Evolutionary conservation across 2,113 vertebrate species (phyloP).

Genomic region (Entosphenus tridentatus): DNA sequence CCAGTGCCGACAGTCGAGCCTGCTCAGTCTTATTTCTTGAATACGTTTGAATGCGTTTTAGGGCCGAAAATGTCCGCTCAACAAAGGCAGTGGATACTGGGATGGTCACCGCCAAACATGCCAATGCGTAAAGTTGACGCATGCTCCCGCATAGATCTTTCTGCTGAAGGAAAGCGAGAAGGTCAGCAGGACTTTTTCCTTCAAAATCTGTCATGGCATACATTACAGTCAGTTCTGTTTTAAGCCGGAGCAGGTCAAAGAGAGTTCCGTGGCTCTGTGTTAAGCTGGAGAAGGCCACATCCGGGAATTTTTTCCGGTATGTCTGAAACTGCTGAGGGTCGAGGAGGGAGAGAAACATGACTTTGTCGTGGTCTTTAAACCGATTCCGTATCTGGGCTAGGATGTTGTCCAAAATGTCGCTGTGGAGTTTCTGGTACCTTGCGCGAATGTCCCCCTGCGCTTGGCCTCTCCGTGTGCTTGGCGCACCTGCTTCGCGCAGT

Average conservation of each 20-base stretch:
- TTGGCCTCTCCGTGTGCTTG: no score
- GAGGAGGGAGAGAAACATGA: constrained; percentile 9
- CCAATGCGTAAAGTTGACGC: background rate
- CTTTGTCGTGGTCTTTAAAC: constrained; percentile 11
- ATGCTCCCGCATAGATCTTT: no score
- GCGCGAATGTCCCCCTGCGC: no score
- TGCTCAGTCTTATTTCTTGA: no score
- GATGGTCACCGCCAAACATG: constrained; percentile 8
- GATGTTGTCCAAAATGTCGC: constrained; percentile 11
- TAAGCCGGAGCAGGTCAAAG: constrained; percentile 8
- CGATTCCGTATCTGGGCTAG: constrained; percentile 9
- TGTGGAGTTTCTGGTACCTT: no score
- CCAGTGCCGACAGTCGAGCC: no score
- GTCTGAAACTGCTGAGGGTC: constrained; percentile 8
- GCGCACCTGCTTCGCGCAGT: no score
- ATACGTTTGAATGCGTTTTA: background rate
- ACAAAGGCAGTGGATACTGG: constrained; percentile 9
- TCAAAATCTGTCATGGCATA: constrained; percentile 10
- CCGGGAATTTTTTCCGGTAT: constrained; percentile 8
- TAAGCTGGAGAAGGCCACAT: background rate
- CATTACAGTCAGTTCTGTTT: constrained; percentile 12
- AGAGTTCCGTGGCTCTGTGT: constrained; percentile 9
- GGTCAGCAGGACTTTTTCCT: constrained; percentile 6
- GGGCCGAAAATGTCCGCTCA: constrained; percentile 8
- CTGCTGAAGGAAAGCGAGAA: constrained; percentile 7